phyloP scores from a whole-genome alignment of 2,888 invertebrate genomes.

The Agrilus biguttatus region DNA sequence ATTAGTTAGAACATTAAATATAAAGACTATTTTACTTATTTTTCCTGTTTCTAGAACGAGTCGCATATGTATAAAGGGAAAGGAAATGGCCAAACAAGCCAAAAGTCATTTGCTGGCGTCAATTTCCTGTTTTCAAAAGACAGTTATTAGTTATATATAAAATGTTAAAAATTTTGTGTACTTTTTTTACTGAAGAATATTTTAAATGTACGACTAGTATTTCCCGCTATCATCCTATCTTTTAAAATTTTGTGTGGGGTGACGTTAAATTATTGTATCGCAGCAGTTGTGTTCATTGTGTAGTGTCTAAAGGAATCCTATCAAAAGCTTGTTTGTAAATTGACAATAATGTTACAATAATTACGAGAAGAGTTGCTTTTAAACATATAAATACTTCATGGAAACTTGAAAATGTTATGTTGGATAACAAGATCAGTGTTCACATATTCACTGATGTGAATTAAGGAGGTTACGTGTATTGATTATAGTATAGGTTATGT shows the following conservation, averaged over 20 bases:
- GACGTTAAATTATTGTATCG: slow-evolving; percentile 1
- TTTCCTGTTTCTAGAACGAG: neutral
- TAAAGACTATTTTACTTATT: no score
- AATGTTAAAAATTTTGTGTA: slow-evolving; percentile 4
- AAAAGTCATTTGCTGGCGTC: slow-evolving; percentile 9
- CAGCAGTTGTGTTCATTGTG: slow-evolving; percentile 12
- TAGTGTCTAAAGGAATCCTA: slow-evolving; percentile 19
- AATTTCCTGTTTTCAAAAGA: slow-evolving; percentile 20
- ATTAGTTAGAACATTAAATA: no score
- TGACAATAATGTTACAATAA: slow-evolving; percentile 21
- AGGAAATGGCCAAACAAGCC: slow-evolving; percentile 6
- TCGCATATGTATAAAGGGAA: no score
- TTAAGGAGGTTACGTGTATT: slow-evolving; percentile 24
- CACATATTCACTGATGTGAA: slow-evolving; percentile 14
- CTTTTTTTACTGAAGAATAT: slow-evolving; percentile 7
- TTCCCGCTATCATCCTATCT: neutral
- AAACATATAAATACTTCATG: slow-evolving; percentile 3
- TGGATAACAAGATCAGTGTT: slow-evolving; percentile 10
- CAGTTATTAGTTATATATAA: slow-evolving; percentile 7
- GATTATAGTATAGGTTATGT: slow-evolving; percentile 43
- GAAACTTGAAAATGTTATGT: slow-evolving; percentile 8
- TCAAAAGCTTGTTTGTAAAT: slow-evolving; percentile 25
- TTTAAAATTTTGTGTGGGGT: slow-evolving; percentile 4
- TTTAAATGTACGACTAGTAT: slow-evolving; percentile 8
- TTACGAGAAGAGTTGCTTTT: slow-evolving; percentile 1